These are phyloP conservation scores for Pimephales promelas DNA, from an alignment of 2,113 vertebrate genomes.

Conservation along the genomic window DNA sequence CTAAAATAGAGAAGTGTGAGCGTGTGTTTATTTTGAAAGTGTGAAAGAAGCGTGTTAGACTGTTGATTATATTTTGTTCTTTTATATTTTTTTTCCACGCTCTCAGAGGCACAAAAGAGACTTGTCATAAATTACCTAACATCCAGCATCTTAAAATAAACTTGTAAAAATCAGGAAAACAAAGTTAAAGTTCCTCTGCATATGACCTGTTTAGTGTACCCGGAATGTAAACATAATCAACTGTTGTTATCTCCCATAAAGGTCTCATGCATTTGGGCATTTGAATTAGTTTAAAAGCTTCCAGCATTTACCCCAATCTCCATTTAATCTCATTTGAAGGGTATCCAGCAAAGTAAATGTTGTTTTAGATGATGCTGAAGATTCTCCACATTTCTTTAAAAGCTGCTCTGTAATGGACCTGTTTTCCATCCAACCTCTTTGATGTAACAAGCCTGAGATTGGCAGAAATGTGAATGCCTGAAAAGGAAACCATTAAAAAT, in stretches of 20 bases:
- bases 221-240: neutral
- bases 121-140: constrained; percentile 25
- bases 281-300: constrained; percentile 32
- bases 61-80: constrained; percentile 16
- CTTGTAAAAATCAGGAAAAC: neutral
- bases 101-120: constrained; percentile 1
- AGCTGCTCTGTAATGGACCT: constrained; percentile 13
- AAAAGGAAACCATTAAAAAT: neutral
- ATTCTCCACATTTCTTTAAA: neutral
- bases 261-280: neutral
- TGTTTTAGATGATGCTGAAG: neutral
- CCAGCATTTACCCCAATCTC: neutral
- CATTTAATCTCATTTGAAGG: neutral
- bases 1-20: constrained; percentile 15
- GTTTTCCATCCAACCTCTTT: neutral
- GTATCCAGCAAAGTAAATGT: neutral
- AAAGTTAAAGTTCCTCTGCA: neutral
- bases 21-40: constrained; percentile 52
- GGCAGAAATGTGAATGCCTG: neutral
- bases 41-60: constrained; percentile 27
- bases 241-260: neutral
- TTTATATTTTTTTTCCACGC: constrained; percentile 9
- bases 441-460: neutral
- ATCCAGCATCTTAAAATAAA: constrained; percentile 35
- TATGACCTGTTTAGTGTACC: neutral